A percentile compares a stretch with the other conserved stretches of the same genome.
Evolutionary conservation across 2,888 invertebrate species (phyloP).

Genomic region (Drosophila infuscata): DNA sequence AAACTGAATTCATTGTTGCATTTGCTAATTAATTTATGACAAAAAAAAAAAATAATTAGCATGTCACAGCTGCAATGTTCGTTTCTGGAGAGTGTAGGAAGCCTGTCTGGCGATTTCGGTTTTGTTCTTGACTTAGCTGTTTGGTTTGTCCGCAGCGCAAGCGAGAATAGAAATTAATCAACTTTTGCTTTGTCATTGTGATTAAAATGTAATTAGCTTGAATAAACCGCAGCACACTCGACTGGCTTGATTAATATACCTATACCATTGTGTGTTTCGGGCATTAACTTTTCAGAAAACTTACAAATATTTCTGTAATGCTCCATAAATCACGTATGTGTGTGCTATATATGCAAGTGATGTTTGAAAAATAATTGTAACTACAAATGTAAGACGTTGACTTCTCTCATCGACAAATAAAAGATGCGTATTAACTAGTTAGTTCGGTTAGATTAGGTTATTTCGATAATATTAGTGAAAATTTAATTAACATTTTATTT

Average conservation of each 20-base stretch:
- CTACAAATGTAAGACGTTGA: too few species aligned
- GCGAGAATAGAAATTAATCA: slow-evolving; percentile 55
- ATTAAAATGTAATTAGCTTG: slow-evolving; percentile 59
- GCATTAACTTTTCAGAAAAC: slow-evolving; percentile 9
- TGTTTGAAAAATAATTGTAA: neutral
- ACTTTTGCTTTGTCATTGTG: slow-evolving; percentile 28
- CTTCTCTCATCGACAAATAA: neutral
- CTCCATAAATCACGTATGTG: neutral
- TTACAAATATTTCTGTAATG: neutral
- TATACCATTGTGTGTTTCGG: neutral
- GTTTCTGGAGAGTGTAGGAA: neutral
- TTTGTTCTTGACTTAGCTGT: neutral
- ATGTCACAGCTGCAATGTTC: slow-evolving; percentile 21
- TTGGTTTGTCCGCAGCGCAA: neutral
- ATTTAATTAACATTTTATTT: neutral
- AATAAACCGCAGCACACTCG: slow-evolving; percentile 38
- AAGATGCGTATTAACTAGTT: neutral
- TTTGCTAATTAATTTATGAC: slow-evolving; percentile 61
- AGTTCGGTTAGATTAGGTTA: neutral
- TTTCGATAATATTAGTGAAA: neutral
- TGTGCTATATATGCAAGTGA: too few species aligned
- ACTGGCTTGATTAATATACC: slow-evolving; percentile 40
- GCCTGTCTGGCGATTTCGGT: neutral
- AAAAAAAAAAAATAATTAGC: slow-evolving; percentile 56
- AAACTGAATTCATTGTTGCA: slow-evolving; percentile 44